Conservation (phyloP, 2,113 vertebrate species). For the Eira barbara region DNA sequence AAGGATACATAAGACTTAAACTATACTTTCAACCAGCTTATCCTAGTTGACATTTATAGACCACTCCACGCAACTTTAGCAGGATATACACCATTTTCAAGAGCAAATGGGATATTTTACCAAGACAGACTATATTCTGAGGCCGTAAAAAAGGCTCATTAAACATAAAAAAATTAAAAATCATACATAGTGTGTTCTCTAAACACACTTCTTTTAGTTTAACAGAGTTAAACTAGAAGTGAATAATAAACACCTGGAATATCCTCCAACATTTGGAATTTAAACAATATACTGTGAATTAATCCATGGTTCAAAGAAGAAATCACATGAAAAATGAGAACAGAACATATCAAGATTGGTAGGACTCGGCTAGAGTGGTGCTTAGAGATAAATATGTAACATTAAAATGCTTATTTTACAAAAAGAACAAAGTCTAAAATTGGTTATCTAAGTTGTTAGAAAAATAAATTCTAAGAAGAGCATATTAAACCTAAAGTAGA, state of each 20-base stretch:
- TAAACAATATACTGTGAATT: neutral
- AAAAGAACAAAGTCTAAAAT: neutral
- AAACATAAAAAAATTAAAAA: neutral
- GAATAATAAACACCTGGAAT: neutral
- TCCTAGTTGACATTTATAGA: neutral
- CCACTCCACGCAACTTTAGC: neutral
- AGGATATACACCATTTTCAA: neutral
- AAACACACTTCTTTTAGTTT: neutral
- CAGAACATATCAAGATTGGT: too few species aligned
- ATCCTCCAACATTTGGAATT: neutral
- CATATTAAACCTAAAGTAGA: neutral
- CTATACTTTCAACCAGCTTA: neutral
- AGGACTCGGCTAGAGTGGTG: too few species aligned
- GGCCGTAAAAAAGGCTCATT: neutral
- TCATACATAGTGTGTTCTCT: neutral
- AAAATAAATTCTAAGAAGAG: neutral
- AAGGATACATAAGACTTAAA: neutral
- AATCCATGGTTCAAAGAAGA: neutral
- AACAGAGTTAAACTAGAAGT: constrained; percentile 14
- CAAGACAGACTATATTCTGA: neutral
- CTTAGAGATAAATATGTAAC: too few species aligned
- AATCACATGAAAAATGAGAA: too few species aligned
- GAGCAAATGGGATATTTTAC: neutral
- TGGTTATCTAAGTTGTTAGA: neutral
- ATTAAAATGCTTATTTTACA: neutral